Conservation (phyloP, 2,888 invertebrate genomes). For the Leptopilina myrica region DNA sequence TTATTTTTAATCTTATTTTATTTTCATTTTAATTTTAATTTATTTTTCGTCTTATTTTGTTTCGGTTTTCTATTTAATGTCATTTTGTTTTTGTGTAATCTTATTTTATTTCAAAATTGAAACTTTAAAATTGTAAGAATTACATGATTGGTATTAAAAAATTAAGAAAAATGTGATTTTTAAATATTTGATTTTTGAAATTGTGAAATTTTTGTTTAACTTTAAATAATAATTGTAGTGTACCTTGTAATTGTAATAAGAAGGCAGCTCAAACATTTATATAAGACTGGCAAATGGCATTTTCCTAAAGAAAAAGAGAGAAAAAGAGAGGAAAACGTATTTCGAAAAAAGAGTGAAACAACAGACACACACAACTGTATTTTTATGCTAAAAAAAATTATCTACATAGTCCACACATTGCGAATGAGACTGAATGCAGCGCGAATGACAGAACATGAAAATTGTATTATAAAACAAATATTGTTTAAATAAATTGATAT, state of each 20-base stretch:
- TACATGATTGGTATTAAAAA: no score
- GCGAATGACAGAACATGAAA: slow-evolving; percentile 66
- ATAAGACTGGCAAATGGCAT: slow-evolving; percentile 68
- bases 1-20: no score
- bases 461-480: slow-evolving; percentile 73
- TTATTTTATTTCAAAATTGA: no score
- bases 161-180: no score
- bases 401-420: slow-evolving; percentile 58
- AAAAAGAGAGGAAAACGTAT: slow-evolving; percentile 52
- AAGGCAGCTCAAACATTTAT: slow-evolving; percentile 58
- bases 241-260: slow-evolving; percentile 45
- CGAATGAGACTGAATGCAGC: slow-evolving; percentile 59
- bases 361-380: slow-evolving; percentile 67
- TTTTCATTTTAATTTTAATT: no score
- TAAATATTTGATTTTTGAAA: neutral
- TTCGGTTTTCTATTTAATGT: no score
- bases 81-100: no score
- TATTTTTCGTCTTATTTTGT: no score
- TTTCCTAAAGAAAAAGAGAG: slow-evolving; percentile 57
- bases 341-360: slow-evolving; percentile 49
- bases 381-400: slow-evolving; percentile 66
- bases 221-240: slow-evolving; percentile 6
- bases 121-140: no score
- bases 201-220: neutral
- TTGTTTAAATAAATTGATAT: slow-evolving; percentile 75